Conservation (phyloP, 2,113 vertebrate genomes). For the Stegostoma tigrinum region DNA sequence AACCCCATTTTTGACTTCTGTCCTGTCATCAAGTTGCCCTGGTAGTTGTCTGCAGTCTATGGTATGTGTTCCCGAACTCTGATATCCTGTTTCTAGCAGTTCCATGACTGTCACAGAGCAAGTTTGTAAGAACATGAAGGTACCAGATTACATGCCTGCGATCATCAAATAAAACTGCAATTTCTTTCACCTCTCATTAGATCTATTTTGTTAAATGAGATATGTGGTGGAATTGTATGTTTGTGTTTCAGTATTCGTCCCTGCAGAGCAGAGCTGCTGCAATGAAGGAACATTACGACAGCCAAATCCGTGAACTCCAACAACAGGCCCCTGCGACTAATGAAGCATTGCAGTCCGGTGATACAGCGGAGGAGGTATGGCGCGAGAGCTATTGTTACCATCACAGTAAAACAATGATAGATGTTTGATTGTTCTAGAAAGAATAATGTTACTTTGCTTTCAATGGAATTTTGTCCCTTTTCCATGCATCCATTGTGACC, state of each 20-base stretch:
- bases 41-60: too few relatives aligned
- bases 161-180: neutral
- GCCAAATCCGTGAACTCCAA: conserved; percentile 38
- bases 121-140: too few relatives aligned
- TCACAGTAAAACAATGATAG: neutral
- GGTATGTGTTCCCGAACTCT: too few relatives aligned
- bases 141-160: neutral
- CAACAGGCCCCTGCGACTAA: conserved; percentile 46
- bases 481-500: neutral
- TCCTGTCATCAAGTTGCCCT: too few relatives aligned
- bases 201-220: neutral
- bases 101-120: too few relatives aligned
- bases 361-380: conserved; percentile 72
- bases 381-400: too few relatives aligned
- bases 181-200: neutral
- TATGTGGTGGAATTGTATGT: conserved; percentile 20
- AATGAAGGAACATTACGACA: conserved; percentile 54
- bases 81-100: too few relatives aligned
- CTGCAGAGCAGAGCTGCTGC: conserved; percentile 53
- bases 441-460: neutral
- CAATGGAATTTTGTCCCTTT: neutral
- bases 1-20: too few relatives aligned
- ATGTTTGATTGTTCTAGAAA: neutral
- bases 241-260: conserved; percentile 49
- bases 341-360: conserved; percentile 38